Percentiles rank a stretch among this genome's conserved stretches.
Conservation (phyloP, 2,113 vertebrate species). For the Oophaga pumilio region DNA sequence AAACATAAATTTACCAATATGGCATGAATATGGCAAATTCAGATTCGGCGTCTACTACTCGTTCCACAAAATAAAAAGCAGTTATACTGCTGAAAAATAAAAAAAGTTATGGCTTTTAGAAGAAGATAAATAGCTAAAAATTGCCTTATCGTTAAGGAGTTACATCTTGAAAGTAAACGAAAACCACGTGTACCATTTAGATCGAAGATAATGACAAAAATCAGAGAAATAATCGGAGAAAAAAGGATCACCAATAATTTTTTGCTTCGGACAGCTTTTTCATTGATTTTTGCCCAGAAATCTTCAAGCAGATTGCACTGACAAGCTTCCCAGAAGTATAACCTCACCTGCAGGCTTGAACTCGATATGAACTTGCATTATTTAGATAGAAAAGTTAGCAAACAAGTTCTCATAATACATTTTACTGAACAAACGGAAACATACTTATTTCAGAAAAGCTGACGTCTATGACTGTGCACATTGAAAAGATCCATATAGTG, state of each 20-base stretch:
- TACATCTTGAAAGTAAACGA: no score
- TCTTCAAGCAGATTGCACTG: background rate
- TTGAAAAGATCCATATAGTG: constrained; percentile 35
- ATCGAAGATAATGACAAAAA: background rate
- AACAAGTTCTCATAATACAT: constrained; percentile 44
- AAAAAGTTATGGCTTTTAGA: no score
- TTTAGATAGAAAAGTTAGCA: constrained; percentile 51
- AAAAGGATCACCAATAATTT: background rate
- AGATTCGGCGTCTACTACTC: no score
- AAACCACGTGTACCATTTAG: background rate
- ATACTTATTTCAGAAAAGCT: constrained; percentile 40
- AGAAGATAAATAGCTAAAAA: no score
- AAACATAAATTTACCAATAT: no score
- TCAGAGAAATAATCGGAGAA: background rate
- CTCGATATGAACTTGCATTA: constrained; percentile 44
- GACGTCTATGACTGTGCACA: constrained; percentile 5
- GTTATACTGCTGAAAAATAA: no score
- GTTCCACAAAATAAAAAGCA: no score
- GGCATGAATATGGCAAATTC: no score
- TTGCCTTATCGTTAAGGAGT: no score
- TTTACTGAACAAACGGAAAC: constrained; percentile 45
- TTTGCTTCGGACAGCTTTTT: background rate
- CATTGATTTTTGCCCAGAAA: constrained; percentile 4
- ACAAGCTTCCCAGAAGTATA: constrained; percentile 34
- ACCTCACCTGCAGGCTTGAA: constrained; percentile 48